phyloP scores from a whole-genome alignment of 2,797 vertebrate genomes.

The Lepus townsendii region DNA sequence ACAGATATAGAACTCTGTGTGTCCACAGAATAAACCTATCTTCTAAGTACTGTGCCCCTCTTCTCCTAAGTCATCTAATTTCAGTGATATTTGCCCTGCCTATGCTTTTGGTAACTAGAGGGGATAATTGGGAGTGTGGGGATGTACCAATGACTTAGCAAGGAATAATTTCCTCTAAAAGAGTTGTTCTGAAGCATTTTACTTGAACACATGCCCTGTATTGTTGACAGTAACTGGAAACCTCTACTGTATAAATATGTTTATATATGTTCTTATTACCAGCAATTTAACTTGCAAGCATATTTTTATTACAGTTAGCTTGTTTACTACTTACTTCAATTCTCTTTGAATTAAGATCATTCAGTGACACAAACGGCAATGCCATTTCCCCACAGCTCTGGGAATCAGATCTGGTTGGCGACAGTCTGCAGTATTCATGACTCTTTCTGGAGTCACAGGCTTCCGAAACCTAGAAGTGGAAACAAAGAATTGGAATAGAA shows the following conservation, averaged over 20 bases:
- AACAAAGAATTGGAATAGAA: neutral
- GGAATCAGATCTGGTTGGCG: neutral
- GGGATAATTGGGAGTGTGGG: neutral
- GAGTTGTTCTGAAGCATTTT: neutral
- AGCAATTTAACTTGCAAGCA: neutral
- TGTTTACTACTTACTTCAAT: neutral
- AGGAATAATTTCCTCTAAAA: constrained; percentile 6
- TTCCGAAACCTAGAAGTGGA: neutral
- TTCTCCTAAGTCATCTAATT: neutral
- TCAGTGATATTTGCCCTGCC: neutral
- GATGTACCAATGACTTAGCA: neutral
- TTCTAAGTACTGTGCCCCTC: fast-evolving
- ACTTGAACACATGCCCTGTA: neutral
- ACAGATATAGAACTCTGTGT: neutral
- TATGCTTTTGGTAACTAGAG: neutral
- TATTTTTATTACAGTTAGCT: neutral
- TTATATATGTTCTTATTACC: neutral
- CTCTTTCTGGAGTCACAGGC: neutral
- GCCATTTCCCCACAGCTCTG: neutral
- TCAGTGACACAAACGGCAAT: neutral
- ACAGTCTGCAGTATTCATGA: fast-evolving
- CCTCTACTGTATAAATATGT: neutral
- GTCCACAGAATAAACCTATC: neutral
- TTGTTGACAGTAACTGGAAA: neutral
- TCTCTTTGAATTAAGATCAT: constrained; percentile 4